A percentile compares a stretch with the other conserved stretches of the same genome.
These are phyloP conservation scores for Oncorhynchus keta DNA, from an alignment of 2,113 vertebrate species.

Conservation along the genomic window DNA sequence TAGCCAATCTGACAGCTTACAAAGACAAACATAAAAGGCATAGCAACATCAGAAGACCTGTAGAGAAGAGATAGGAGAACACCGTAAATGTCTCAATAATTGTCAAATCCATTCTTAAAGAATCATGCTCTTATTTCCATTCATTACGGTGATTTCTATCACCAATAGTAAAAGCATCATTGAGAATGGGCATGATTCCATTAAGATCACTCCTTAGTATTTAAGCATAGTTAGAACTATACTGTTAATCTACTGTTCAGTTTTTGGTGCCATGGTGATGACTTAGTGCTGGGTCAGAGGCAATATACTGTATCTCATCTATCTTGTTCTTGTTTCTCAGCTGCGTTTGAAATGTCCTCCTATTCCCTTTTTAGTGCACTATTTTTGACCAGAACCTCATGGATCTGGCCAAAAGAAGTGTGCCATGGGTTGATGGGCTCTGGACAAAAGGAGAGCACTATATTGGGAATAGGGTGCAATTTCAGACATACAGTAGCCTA, in stretches of 20 bases:
- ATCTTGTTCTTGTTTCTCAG: conserved; percentile 67
- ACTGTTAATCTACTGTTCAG: conserved; percentile 47
- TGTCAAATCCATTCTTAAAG: conserved; percentile 67
- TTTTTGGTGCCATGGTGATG: conserved; percentile 66
- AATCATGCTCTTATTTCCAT: conserved; percentile 60
- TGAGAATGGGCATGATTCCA: conserved; percentile 62
- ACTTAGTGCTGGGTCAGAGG: conserved; percentile 67
- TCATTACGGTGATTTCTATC: conserved; percentile 48
- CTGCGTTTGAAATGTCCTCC: conserved; percentile 30
- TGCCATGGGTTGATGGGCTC: no score
- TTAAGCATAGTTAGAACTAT: conserved; percentile 69
- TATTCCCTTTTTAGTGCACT: neutral
- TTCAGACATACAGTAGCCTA: conserved; percentile 19
- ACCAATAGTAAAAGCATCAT: conserved; percentile 62
- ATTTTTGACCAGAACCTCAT: no score
- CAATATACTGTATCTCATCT: conserved; percentile 66
- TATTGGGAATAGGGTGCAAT: no score
- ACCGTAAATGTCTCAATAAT: conserved; percentile 63
- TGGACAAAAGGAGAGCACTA: no score
- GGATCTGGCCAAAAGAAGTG: no score
- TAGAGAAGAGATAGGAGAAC: conserved; percentile 7
- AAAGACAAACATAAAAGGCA: conserved; percentile 31
- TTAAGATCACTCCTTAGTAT: conserved; percentile 74
- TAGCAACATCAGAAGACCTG: conserved; percentile 29
- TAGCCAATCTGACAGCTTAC: conserved; percentile 64